Evolutionary conservation across 2,888 invertebrate species (phyloP).

Genomic region (Selenia dentaria): DNA sequence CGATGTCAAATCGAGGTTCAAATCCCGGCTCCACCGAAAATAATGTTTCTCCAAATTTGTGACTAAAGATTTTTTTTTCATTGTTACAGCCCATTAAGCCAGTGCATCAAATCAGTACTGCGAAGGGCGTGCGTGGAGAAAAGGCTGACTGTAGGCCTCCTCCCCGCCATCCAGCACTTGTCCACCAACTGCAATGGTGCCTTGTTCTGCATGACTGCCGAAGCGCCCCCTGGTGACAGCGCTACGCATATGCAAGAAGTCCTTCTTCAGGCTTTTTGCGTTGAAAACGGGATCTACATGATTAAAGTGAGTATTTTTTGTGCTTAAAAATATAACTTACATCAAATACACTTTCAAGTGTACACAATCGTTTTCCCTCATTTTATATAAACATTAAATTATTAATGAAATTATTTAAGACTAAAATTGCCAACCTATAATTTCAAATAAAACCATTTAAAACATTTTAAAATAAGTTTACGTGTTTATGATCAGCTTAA

Average conservation of each 20-base stretch:
- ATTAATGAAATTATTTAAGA: too few species aligned
- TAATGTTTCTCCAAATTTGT: too few species aligned
- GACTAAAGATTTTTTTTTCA: conserved; percentile 29
- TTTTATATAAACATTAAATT: too few species aligned
- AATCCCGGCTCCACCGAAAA: neutral
- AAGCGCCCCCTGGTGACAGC: conserved; percentile 88
- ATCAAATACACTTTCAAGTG: too few species aligned
- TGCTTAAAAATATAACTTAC: too few species aligned
- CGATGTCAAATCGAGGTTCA: too few species aligned
- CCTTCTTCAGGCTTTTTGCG: conserved; percentile 90
- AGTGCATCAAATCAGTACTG: conserved; percentile 81
- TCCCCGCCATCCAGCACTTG: conserved; percentile 86
- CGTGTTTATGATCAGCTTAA: too few species aligned
- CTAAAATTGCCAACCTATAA: too few species aligned
- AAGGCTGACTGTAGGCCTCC: conserved; percentile 86
- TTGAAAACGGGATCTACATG: conserved; percentile 90
- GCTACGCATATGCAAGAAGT: conserved; percentile 92
- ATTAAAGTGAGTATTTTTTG: conserved; percentile 83
- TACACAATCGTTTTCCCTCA: too few species aligned
- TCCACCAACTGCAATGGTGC: conserved; percentile 86
- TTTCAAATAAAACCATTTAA: too few species aligned
- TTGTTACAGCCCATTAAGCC: conserved; percentile 76
- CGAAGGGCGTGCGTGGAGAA: conserved; percentile 81
- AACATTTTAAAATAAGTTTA: too few species aligned
- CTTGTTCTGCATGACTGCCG: conserved; percentile 88